Evolutionary conservation across 2,797 vertebrate species (phyloP).

Genomic region (Argya squamiceps): DNA sequence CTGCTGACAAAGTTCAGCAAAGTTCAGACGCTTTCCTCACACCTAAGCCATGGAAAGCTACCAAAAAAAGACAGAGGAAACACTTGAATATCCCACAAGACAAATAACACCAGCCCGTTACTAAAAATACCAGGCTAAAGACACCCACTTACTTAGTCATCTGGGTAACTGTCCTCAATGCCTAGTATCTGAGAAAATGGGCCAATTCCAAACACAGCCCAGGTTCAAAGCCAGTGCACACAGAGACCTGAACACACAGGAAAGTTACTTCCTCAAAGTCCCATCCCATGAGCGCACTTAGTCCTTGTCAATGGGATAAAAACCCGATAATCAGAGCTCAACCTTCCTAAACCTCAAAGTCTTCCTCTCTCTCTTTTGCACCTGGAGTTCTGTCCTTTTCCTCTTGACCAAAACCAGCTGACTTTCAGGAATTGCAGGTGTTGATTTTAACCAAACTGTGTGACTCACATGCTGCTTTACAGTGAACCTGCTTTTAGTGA

Average conservation of each 20-base stretch:
- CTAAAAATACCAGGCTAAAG: neutral
- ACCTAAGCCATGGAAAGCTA: neutral
- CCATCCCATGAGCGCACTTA: neutral
- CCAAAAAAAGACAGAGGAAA: neutral
- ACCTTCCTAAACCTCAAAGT: neutral
- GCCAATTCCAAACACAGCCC: neutral
- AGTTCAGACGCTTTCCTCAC: slow-evolving; percentile 5
- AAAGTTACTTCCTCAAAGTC: neutral
- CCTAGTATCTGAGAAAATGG: neutral
- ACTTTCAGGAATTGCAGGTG: neutral
- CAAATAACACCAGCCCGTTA: neutral
- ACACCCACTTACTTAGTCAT: neutral
- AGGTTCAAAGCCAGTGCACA: neutral
- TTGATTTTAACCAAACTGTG: neutral
- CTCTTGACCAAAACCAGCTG: neutral
- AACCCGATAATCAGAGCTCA: neutral
- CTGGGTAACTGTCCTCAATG: neutral
- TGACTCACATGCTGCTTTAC: neutral
- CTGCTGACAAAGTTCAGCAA: slow-evolving; percentile 15
- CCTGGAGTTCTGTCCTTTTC: neutral
- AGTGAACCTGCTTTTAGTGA: neutral
- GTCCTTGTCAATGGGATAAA: neutral
- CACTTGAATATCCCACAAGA: neutral
- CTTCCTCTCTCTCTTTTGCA: neutral
- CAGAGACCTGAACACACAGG: neutral